phyloP scores from a whole-genome alignment of 1,140 invertebrate genomes.

The Drosophila albomicans region DNA sequence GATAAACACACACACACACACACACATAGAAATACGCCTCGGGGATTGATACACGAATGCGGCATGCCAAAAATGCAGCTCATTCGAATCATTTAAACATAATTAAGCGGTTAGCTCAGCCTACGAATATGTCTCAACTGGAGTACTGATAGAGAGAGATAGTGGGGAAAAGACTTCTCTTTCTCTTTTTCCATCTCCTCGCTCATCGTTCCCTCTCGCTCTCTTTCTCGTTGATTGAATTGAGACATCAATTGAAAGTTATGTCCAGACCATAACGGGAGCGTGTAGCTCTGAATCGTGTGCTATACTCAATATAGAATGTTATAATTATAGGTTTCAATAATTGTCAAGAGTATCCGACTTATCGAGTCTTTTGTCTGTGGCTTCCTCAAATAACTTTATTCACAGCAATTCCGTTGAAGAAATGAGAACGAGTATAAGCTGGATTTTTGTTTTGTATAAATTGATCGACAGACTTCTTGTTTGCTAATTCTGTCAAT shows the following conservation, averaged over 20 bases:
- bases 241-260: constrained; percentile 75
- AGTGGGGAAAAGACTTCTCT: background rate
- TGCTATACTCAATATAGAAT: constrained; percentile 44
- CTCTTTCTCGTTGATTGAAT: constrained; percentile 40
- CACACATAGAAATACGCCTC: background rate
- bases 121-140: background rate
- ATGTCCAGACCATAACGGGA: constrained; percentile 42
- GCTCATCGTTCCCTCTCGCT: constrained; percentile 10
- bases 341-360: constrained; percentile 54
- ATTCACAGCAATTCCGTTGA: constrained; percentile 5
- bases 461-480: constrained; percentile 54
- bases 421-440: constrained; percentile 33
- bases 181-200: background rate
- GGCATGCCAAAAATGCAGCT: constrained; percentile 71
- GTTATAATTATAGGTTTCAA: constrained; percentile 74
- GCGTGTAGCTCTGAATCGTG: constrained; percentile 32
- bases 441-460: constrained; percentile 30
- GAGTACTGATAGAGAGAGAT: background rate
- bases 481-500: constrained; percentile 5
- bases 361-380: too few species aligned
- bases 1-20: constrained; percentile 46
- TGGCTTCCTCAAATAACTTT: background rate
- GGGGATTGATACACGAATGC: constrained; percentile 8
- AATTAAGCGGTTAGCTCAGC: constrained; percentile 66
- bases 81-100: constrained; percentile 74